Base-by-base conservation (phyloP, 2,113 vertebrate species). In the Mola mola region DNA sequence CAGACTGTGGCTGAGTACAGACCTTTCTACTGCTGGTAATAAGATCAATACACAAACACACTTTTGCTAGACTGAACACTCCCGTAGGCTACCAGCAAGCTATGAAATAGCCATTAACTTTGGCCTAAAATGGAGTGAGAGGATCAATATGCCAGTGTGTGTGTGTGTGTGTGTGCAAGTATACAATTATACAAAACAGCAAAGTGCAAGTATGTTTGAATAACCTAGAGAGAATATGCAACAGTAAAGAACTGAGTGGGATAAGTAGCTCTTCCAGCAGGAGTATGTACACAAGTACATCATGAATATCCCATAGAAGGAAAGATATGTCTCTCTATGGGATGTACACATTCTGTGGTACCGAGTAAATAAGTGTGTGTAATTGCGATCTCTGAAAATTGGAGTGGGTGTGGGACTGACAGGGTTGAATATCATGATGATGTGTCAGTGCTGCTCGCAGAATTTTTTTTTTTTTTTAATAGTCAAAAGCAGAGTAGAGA, bases 41-140 rank as follows among this genome's bases (percentile, higher is more conserved):
- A 73, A 22, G 61, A 88, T 86, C 87, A 63, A 88, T 88, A 73
- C 31, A 21, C 29, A 59, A 63, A 79, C 66, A 79, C 60, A 53
- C 66, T 75, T 75, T 51, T 66, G 62, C 70, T 62, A 26, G 78
- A 60, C 60, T 72, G 66, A 72, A 72, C 63, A 60, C 66, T 76
- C 55, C 75, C 53, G 70, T 33, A 65, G 50, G 69, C 67, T 63
- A 78, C 34, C 61, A 74, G 75, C 62, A 63, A 75, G 62, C 49
- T 43, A 70, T 67, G 58, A 78, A 78, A 78, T 36, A 83, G 42
- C 51, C 67, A 83, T 83, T 74, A 88, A 79, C 68, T 55, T 41
- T 43, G 49, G 43, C 48, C 55, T 67, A 60, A 78, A 74, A 75
- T 83, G 69, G 68, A 83, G 69, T 51, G 33, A 38, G 33, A 42